Conservation (phyloP, 2,888 invertebrate genomes). For the Dermolepida albohirtum region DNA sequence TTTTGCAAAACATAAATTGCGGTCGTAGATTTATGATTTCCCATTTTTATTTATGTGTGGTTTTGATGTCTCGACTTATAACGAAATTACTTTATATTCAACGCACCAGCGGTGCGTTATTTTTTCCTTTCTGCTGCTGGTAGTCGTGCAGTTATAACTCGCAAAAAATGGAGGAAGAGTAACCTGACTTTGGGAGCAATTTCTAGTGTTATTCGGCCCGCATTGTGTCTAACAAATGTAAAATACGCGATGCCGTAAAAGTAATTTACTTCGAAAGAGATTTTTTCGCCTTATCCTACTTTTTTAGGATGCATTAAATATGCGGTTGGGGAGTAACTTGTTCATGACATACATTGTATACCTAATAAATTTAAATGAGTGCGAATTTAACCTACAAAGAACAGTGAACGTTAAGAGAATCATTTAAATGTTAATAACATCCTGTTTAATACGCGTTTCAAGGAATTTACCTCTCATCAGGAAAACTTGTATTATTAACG, state of each 20-base stretch:
- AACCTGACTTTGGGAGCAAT: background rate
- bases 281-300: background rate
- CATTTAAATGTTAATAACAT: too few relatives aligned
- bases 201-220: slow-evolving; percentile 15
- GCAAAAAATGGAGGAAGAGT: background rate
- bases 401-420: too few relatives aligned
- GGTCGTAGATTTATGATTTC: slow-evolving; percentile 19
- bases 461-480: too few relatives aligned
- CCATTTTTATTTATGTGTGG: slow-evolving; percentile 33
- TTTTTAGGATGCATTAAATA: too few relatives aligned
- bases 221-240: slow-evolving; percentile 23
- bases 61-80: slow-evolving; percentile 31
- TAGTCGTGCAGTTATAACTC: background rate
- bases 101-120: slow-evolving; percentile 19
- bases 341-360: too few relatives aligned
- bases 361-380: too few relatives aligned
- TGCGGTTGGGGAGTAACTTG: too few relatives aligned
- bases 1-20: slow-evolving; percentile 38
- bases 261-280: slow-evolving; percentile 3
- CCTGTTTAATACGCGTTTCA: too few relatives aligned
- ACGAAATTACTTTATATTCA: slow-evolving; percentile 32
- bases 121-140: slow-evolving; percentile 9
- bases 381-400: too few relatives aligned
- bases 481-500: too few relatives aligned
- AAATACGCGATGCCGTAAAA: slow-evolving; percentile 22